These are phyloP conservation scores for Rotaria sp. DNA, from an alignment of 2,888 invertebrate genomes.

Conservation along the genomic window DNA sequence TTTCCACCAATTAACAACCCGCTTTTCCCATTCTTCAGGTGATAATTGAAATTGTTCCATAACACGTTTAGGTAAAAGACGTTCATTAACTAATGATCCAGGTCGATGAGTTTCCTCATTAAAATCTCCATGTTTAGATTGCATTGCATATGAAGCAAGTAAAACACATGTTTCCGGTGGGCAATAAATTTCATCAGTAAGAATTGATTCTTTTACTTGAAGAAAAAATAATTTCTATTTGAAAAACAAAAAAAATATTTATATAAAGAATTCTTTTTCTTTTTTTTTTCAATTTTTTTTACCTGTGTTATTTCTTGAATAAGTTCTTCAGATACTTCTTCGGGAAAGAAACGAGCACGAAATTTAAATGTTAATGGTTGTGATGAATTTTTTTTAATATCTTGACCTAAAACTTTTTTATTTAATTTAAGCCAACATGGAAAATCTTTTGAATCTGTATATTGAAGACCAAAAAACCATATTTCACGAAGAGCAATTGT, in stretches of 20 bases:
- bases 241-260: background rate
- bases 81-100: slow-evolving; percentile 68
- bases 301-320: slow-evolving; percentile 89
- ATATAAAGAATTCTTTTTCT: background rate
- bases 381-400: slow-evolving; percentile 88
- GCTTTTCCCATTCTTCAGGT: slow-evolving; percentile 94
- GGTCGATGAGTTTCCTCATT: slow-evolving; percentile 69
- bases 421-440: slow-evolving; percentile 97
- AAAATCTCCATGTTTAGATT: slow-evolving; percentile 88
- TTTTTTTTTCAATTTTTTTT: background rate
- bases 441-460: slow-evolving; percentile 94
- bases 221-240: slow-evolving; percentile 58
- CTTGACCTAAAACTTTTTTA: slow-evolving; percentile 98
- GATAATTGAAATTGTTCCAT: slow-evolving; percentile 97
- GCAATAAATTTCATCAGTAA: slow-evolving; percentile 96
- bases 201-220: slow-evolving; percentile 90
- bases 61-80: slow-evolving; percentile 85
- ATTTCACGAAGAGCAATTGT: slow-evolving; percentile 97
- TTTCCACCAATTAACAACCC: slow-evolving; percentile 96
- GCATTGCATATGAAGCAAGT: slow-evolving; percentile 88
- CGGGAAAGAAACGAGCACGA: slow-evolving; percentile 98
- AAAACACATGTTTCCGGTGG: slow-evolving; percentile 97
- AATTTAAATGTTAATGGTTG: slow-evolving; percentile 90
- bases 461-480: slow-evolving; percentile 99
- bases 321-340: slow-evolving; percentile 95